Evolutionary conservation across 2,888 invertebrate genomes (phyloP).

Genomic region (Barypeithes pellucidus): DNA sequence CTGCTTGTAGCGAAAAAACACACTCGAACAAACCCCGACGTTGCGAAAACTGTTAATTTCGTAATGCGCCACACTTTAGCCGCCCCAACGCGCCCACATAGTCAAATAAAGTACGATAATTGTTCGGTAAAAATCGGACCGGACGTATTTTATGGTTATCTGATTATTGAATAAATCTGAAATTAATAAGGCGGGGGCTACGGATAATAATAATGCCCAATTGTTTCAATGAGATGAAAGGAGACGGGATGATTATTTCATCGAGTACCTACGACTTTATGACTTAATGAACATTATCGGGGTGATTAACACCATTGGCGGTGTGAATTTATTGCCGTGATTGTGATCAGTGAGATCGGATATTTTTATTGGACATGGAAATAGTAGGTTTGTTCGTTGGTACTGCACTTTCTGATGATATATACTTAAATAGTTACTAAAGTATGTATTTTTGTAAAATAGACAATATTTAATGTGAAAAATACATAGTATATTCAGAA

Average conservation of each 20-base stretch:
- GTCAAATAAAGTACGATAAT: conserved; percentile 55
- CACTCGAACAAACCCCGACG: too few relatives aligned
- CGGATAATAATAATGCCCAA: conserved; percentile 35
- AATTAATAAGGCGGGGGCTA: conserved; percentile 39
- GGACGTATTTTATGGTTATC: conserved; percentile 53
- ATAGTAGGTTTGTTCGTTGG: too few relatives aligned
- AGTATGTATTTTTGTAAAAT: too few relatives aligned
- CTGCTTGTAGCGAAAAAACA: too few relatives aligned
- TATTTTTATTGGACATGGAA: not conserved
- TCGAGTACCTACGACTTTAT: conserved; percentile 18
- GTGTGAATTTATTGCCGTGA: conserved; percentile 1
- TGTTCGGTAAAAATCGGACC: conserved; percentile 48
- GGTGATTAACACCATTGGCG: conserved; percentile 6
- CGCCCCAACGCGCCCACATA: conserved; percentile 26
- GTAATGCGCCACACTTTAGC: conserved; percentile 24
- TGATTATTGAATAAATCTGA: conserved; percentile 50
- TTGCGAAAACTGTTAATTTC: conserved; percentile 23
- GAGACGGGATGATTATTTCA: conserved; percentile 21
- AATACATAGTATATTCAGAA: too few relatives aligned
- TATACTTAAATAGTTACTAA: too few relatives aligned
- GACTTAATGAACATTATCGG: conserved; percentile 27
- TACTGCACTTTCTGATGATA: too few relatives aligned
- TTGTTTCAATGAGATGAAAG: conserved; percentile 22
- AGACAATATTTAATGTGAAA: too few relatives aligned
- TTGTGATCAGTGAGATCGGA: not conserved